Evolutionary conservation across 2,888 invertebrate genomes (phyloP).

Genomic region (Rosalia funebris): DNA sequence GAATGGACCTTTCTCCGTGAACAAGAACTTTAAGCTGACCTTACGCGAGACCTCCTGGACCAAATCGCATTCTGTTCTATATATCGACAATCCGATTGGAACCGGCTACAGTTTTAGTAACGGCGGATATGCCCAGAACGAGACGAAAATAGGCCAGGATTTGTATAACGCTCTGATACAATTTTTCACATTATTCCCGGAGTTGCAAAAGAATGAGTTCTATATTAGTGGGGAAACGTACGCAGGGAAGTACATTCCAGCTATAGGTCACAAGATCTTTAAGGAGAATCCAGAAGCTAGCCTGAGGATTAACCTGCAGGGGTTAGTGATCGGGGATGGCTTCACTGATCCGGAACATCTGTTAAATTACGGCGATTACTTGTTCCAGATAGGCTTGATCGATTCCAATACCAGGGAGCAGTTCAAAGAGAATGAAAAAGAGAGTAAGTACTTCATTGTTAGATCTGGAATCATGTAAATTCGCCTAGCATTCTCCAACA

Average conservation of each 20-base stretch:
- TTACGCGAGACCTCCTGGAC: conserved; percentile 84
- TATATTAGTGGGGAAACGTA: conserved; percentile 92
- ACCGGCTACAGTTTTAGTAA: conserved; percentile 92
- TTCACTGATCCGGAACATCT: conserved; percentile 82
- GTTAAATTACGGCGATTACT: conserved; percentile 79
- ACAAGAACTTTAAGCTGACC: conserved; percentile 60
- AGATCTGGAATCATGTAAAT: no score
- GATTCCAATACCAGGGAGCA: conserved; percentile 71
- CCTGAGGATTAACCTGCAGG: conserved; percentile 76
- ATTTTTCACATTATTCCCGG: conserved; percentile 85
- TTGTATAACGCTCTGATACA: conserved; percentile 81
- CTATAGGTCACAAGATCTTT: conserved; percentile 78
- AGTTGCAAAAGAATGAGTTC: conserved; percentile 79
- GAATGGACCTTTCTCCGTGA: conserved; percentile 75
- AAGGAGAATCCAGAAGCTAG: conserved; percentile 69
- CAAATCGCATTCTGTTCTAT: conserved; percentile 80
- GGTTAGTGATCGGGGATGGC: conserved; percentile 83
- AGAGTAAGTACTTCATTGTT: no score
- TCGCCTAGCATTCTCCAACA: no score
- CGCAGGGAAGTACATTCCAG: conserved; percentile 81
- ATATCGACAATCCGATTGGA: conserved; percentile 89
- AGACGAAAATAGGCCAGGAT: conserved; percentile 83
- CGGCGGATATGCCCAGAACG: conserved; percentile 81
- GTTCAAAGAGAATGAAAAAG: conserved; percentile 72
- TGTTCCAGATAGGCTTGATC: conserved; percentile 80